Conservation (phyloP, 2,888 invertebrate species). For the Andrena marginata region DNA sequence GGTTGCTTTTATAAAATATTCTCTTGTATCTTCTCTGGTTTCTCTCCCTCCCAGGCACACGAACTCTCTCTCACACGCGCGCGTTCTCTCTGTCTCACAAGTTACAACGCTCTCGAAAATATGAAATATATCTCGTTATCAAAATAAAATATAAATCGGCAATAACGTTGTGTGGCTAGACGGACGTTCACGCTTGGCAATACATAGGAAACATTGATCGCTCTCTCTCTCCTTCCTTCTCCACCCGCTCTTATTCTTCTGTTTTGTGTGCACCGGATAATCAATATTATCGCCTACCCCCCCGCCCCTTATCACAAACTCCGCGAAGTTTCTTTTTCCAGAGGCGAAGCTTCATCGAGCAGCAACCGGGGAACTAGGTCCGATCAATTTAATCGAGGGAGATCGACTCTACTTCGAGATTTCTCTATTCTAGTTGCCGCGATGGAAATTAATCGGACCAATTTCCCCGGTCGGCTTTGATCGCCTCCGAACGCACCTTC, state of each 20-base stretch:
- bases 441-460: conserved; percentile 12
- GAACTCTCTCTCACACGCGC: neutral
- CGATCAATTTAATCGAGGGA: conserved; percentile 4
- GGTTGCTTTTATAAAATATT: conserved; percentile 52
- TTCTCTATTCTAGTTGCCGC: neutral
- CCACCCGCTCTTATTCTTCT: conserved; percentile 27
- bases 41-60: conserved; percentile 1
- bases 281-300: conserved; percentile 41
- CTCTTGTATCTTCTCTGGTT: neutral
- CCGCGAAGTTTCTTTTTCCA: conserved; percentile 24
- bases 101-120: conserved; percentile 72
- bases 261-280: conserved; percentile 36
- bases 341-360: conserved; percentile 25
- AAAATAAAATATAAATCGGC: conserved; percentile 83
- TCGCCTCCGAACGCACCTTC: neutral
- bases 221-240: conserved; percentile 60
- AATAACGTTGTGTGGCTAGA: conserved; percentile 76
- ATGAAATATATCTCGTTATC: conserved; percentile 77
- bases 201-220: conserved; percentile 75
- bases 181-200: conserved; percentile 72
- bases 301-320: conserved; percentile 47
- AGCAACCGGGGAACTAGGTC: neutral
- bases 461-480: neutral
- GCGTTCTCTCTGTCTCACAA: conserved; percentile 7
- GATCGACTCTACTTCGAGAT: neutral